Base-by-base conservation (phyloP, 2,797 vertebrate genomes). In the Serranus cabrilla region DNA sequence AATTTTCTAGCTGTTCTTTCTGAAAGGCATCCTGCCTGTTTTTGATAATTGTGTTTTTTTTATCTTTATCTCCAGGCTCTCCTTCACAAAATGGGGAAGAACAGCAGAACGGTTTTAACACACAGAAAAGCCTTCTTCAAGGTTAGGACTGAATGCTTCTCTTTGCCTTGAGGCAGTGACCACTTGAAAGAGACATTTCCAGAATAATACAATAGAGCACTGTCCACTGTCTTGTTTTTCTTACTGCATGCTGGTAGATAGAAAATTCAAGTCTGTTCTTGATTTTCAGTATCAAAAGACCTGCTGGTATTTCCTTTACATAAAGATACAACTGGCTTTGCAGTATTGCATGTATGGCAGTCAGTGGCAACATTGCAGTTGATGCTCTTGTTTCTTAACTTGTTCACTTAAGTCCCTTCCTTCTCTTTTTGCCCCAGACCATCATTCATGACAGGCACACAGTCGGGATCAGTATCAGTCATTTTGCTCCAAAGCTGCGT, bases 111-210 rank as follows among this genome's bases (percentile, higher is more conserved):
- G 93, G 93, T 65, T 93, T 94, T 76, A 93, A 82, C 70, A 76
- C 91, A 83, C 93, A 93, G 87, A 95, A 94, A 86, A 93, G 76
- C 84, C 93, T 95, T 81, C 91, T 95, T 63, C 94, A 95, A 93
- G 95, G 95, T 94, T 94, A 95, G 91, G 88, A 86, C 62, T 23
- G 43, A 81, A 68, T 70, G 64, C 66, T 74, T 82, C 80, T 86
- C 62, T 87, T 76, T 86, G 80, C 67, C 69, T 79, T 77, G n/a
- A 60, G 82, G 64, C 73, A 64, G 75, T 43, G 47, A 70, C 79
- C 72, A 60, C 78, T 83, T 63, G 62, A 73, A 67, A 59, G 68
- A 85, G 82, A 83, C 72, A 45, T 78, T 87, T 81, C 55, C 81
- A 78, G 64, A 80, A 52, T 80, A 67, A 74, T 25, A 87, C 42